Base-by-base conservation (phyloP, 2,797 vertebrate species). In the Onychomys torridus region DNA sequence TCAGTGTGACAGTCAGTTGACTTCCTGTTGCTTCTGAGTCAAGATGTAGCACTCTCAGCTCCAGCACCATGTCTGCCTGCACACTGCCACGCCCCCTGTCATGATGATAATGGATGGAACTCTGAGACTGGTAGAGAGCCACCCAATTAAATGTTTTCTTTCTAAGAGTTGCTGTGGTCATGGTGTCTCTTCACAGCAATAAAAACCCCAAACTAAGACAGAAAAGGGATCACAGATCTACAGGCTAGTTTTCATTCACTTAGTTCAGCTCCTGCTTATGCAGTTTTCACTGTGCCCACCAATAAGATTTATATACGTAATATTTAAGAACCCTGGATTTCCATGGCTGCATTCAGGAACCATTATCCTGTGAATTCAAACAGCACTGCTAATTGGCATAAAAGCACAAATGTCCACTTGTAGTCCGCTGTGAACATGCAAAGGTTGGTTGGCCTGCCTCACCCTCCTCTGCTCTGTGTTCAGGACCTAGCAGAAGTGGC, bases 301-400 rank as follows among this genome's bases (percentile, higher is more conserved):
- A 82, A 57, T 49, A 59, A 32, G 83, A 63, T 71, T 81, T 93
- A 73, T 49, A 43, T 13, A 34, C 43, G 49, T 94, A 34, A 3
- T 21, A 89, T 95, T 93, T 88, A 63, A 73, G 90, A 86, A 79
- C 91, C 65, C 25, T 77, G 61, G 49, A 95, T 92, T 90, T 92
- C 55, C 21, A 11, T 90, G 90, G 57, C 85, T 95, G 89, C 67
- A 29, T 89, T 46, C n/a, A 79, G 87, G 69, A 95, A 92, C 17
- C 89, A 76, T 89, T 93, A 92, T 7, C 89, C 88, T 75, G 23
- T 75, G 89, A 96, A 93, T 57, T 78, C 25, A 85, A 83, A 52
- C 21, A 82, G 8, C 43, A 16, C 14, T 40, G 32, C 67, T 34
- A 82, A 40, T 34, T 83, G 57, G 27, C 49, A 61, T 71, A 67